These are phyloP conservation scores for Melierax canorus DNA, from an alignment of 2,113 vertebrate species.

Conservation along the genomic window DNA sequence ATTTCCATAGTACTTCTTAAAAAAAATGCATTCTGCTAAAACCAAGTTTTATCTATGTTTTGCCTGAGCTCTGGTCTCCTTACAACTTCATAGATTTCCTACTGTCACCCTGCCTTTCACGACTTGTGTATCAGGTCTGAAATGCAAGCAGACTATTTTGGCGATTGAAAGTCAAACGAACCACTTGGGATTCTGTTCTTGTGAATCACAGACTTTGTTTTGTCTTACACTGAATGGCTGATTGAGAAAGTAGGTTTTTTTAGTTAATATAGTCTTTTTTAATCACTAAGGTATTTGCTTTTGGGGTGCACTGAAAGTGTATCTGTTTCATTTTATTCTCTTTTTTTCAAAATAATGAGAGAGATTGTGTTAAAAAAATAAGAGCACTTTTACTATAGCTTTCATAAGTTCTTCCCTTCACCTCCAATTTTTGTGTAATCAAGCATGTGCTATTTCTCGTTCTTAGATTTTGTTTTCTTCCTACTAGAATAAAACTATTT, in stretches of 20 bases:
- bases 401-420: not conserved
- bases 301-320: not conserved
- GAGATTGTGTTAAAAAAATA: not conserved
- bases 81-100: not conserved
- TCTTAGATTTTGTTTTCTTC: not conserved
- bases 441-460: not conserved
- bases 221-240: not conserved
- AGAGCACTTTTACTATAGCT: not conserved
- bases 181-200: constrained; percentile 35
- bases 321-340: not conserved
- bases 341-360: not conserved
- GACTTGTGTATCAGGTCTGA: constrained; percentile 1
- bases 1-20: not conserved
- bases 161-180: not conserved
- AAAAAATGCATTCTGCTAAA: not conserved
- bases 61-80: not conserved
- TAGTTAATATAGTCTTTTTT: not conserved
- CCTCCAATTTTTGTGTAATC: not conserved
- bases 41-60: not conserved
- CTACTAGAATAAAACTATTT: not conserved
- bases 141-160: constrained; percentile 18
- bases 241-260: constrained; percentile 6
- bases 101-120: not conserved
- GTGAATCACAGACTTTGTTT: constrained; percentile 20
- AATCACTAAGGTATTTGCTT: not conserved